These are phyloP conservation scores for Cranoglanis bouderius DNA, from an alignment of 2,113 vertebrate species.

Conservation along the genomic window DNA sequence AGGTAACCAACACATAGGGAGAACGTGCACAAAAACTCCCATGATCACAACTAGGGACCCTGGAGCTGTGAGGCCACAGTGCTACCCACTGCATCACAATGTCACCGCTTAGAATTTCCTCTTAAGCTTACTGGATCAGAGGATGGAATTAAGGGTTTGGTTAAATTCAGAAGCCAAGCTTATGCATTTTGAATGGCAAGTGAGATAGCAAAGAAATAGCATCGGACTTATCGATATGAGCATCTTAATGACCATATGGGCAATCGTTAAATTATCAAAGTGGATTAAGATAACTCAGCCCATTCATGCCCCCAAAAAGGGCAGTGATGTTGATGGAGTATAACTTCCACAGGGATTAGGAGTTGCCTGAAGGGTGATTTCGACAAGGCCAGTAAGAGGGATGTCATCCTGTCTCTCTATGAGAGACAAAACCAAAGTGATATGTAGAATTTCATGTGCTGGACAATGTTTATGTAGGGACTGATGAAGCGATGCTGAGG, in stretches of 20 bases:
- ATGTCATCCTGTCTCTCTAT: background rate
- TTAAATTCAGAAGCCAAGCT: background rate
- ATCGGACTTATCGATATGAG: background rate
- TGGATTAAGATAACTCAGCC: background rate
- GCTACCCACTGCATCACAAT: background rate
- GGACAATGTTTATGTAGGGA: background rate
- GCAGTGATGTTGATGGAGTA: background rate
- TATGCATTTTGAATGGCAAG: slow-evolving; percentile 9
- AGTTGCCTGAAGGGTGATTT: background rate
- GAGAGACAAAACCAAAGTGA: background rate
- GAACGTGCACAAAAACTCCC: background rate
- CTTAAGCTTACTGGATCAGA: background rate
- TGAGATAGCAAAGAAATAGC: background rate
- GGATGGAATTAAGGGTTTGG: background rate
- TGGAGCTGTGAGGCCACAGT: background rate
- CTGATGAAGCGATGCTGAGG: background rate
- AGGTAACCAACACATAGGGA: background rate
- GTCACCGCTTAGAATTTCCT: background rate
- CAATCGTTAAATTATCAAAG: background rate
- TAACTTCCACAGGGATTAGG: background rate
- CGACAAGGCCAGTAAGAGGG: background rate
- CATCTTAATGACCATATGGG: background rate
- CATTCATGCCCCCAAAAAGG: background rate
- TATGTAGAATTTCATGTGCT: background rate
- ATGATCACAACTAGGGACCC: background rate